Evolutionary conservation across 2,888 invertebrate species (phyloP).

Genomic region (Cryptosula pallasiana): DNA sequence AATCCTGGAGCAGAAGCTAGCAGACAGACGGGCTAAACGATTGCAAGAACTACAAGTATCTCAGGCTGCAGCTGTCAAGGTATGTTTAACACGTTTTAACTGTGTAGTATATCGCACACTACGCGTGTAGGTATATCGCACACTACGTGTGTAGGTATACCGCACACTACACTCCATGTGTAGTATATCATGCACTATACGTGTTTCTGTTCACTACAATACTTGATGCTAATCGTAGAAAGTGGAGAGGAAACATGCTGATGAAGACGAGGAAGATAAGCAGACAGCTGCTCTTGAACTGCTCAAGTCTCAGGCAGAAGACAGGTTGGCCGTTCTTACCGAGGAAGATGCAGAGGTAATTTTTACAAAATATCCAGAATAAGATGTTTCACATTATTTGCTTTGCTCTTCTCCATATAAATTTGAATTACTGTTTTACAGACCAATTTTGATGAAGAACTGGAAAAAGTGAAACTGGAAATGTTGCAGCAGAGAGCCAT

Average conservation of each 20-base stretch:
- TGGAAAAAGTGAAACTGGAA: conserved; percentile 41
- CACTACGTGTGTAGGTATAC: too few relatives aligned
- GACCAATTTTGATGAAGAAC: conserved; percentile 41
- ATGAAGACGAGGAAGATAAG: conserved; percentile 41
- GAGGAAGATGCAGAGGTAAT: conserved; percentile 28
- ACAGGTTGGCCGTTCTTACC: conserved; percentile 42
- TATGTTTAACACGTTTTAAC: conserved; percentile 28
- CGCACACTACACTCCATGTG: too few relatives aligned
- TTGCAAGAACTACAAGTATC: conserved; percentile 42
- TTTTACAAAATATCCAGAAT: too few relatives aligned
- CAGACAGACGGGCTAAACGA: conserved; percentile 38
- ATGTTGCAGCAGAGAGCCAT: conserved; percentile 47
- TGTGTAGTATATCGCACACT: too few relatives aligned
- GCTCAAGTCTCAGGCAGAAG: conserved; percentile 44
- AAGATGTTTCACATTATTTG: too few relatives aligned
- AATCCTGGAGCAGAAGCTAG: conserved; percentile 47
- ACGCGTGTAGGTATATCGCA: too few relatives aligned
- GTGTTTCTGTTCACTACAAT: too few relatives aligned
- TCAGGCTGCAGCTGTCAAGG: conserved; percentile 41
- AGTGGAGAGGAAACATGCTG: neutral
- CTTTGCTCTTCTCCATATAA: too few relatives aligned
- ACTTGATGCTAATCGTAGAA: too few relatives aligned
- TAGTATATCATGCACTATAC: too few relatives aligned
- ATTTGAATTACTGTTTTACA: conserved; percentile 24
- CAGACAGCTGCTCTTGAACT: conserved; percentile 35